Conservation (phyloP, 1,140 invertebrate species). For the Philotrypesis tridentata region DNA sequence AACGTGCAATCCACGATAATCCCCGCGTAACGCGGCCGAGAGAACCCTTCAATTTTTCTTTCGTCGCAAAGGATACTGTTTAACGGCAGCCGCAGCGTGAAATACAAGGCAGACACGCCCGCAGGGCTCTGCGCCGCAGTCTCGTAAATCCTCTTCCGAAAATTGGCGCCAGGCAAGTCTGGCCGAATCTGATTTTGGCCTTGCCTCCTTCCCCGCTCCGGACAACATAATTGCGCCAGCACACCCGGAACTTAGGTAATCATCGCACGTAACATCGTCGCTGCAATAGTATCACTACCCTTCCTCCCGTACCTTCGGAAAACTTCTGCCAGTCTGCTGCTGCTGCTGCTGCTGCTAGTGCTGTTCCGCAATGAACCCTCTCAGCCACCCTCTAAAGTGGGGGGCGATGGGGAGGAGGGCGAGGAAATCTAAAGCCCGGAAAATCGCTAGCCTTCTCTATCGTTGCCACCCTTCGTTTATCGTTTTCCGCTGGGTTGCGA, state of each 20-base stretch:
- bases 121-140: too few species aligned
- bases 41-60: not conserved
- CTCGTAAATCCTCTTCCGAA: conserved; percentile 19
- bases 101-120: too few species aligned
- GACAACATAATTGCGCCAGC: conserved; percentile 21
- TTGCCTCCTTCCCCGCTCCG: not conserved
- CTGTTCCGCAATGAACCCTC: conserved; percentile 6
- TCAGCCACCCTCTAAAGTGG: not conserved
- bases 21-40: too few species aligned
- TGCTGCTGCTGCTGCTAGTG: too few species aligned
- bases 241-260: conserved; percentile 25
- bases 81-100: too few species aligned
- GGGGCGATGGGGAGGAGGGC: too few species aligned
- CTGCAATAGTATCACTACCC: not conserved
- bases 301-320: not conserved
- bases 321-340: conserved; percentile 4
- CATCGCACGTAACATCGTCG: conserved; percentile 15
- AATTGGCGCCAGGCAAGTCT: conserved; percentile 21
- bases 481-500: not conserved
- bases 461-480: not conserved
- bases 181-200: conserved; percentile 25
- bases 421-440: not conserved
- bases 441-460: conserved; percentile 16
- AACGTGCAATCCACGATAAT: not conserved
- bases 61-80: not conserved